phyloP scores from a whole-genome alignment of 53 echinoderm and acorn worm genomes.

The Luidia sarsii region DNA sequence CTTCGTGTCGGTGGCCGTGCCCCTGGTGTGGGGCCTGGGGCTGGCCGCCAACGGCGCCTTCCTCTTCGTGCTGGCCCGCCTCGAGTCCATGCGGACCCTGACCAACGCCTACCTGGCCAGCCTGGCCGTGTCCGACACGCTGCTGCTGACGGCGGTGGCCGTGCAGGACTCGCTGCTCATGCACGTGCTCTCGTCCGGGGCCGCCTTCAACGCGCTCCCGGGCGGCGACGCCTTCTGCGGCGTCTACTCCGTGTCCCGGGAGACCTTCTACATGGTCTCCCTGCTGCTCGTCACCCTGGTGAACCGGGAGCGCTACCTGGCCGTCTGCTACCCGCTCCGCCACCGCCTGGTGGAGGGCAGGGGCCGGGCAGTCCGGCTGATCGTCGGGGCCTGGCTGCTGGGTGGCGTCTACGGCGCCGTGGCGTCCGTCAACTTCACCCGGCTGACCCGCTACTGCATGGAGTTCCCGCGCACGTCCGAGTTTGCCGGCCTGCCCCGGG shows the following conservation, averaged over 20 bases:
- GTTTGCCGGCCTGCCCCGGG: not conserved
- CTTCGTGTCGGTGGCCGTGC: not conserved
- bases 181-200: not conserved
- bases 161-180: not conserved
- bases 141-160: not conserved
- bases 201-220: not conserved
- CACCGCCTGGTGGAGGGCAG: constrained; percentile 12
- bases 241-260: not conserved
- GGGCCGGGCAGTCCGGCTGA: not conserved
- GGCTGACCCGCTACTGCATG: not conserved
- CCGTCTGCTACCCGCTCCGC: not conserved
- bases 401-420: not conserved
- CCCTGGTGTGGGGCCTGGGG: not conserved
- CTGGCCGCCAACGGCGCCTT: not conserved
- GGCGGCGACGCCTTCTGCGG: not conserved
- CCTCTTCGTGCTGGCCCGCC: not conserved
- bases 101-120: not conserved
- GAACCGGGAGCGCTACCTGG: not conserved
- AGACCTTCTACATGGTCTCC: constrained; percentile 10
- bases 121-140: not conserved
- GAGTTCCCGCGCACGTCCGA: not conserved
- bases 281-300: not conserved
- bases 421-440: not conserved
- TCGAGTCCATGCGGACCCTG: constrained; percentile 4
- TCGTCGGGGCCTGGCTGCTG: not conserved